A percentile compares a stretch with the other conserved stretches of the same genome.
phyloP scores from a whole-genome alignment of 2,888 invertebrate species.

The Agrotis puta region DNA sequence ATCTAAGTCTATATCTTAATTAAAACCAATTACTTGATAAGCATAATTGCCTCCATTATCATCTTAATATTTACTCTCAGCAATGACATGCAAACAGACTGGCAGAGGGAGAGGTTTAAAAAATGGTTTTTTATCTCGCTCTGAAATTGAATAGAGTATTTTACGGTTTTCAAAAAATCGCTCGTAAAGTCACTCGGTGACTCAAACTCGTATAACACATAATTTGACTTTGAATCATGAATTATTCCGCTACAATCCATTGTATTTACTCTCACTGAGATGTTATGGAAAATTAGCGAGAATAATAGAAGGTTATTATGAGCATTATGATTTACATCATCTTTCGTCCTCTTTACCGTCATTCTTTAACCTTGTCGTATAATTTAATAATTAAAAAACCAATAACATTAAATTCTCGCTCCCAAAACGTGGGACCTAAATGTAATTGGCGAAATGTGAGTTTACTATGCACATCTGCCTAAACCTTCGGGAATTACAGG shows the following conservation, averaged over 20 bases:
- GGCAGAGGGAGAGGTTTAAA: constrained; percentile 15
- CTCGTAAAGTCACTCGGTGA: constrained; percentile 34
- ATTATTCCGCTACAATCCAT: constrained; percentile 44
- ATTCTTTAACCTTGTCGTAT: neutral
- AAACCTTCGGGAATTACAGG: too few species aligned
- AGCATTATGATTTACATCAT: neutral
- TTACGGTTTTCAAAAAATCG: constrained; percentile 43
- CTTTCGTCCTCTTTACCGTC: neutral
- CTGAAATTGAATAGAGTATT: constrained; percentile 5
- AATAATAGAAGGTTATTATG: neutral
- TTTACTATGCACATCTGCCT: too few species aligned
- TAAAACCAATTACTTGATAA: constrained; percentile 54
- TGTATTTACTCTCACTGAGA: constrained; percentile 20
- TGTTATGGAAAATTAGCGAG: constrained; percentile 25
- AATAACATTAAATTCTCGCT: too few species aligned
- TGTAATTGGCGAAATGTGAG: too few species aligned
- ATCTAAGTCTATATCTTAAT: constrained; percentile 35
- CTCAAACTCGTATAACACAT: constrained; percentile 35
- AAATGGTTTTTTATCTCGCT: constrained; percentile 42
- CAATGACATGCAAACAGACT: constrained; percentile 36
- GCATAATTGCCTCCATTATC: constrained; percentile 48
- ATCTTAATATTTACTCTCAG: constrained; percentile 41
- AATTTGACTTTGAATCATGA: constrained; percentile 40
- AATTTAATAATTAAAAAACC: too few species aligned
- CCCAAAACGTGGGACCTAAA: too few species aligned